These are phyloP conservation scores for Chaenogobius annularis DNA, from an alignment of 2,113 vertebrate genomes.

Conservation along the genomic window DNA sequence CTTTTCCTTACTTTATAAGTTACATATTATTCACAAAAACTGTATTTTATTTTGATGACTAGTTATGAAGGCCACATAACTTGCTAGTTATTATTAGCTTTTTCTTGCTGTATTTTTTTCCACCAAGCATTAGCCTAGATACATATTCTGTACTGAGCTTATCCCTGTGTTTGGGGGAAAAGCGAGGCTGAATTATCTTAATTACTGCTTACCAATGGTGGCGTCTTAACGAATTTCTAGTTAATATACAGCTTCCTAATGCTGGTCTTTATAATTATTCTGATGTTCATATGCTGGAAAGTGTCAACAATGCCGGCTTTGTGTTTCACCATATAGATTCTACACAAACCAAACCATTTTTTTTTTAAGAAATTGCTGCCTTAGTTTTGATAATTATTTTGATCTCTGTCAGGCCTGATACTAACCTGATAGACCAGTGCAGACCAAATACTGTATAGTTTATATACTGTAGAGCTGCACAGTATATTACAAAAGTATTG, in stretches of 20 bases:
- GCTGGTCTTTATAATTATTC: neutral
- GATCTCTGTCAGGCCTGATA: no score
- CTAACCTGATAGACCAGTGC: no score
- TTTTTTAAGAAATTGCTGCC: no score
- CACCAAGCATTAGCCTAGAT: neutral
- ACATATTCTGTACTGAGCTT: neutral
- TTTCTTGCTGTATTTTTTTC: conserved; percentile 3
- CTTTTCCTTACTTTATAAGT: no score
- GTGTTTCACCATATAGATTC: neutral
- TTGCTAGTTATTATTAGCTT: neutral
- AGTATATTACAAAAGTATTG: no score
- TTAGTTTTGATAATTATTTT: no score
- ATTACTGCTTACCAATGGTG: conserved; percentile 5
- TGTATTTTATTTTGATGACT: neutral
- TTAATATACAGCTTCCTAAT: conserved; percentile 1
- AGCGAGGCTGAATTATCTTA: neutral
- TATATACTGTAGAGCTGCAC: no score
- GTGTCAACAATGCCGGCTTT: neutral
- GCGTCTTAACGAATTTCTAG: neutral
- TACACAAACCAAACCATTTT: neutral
- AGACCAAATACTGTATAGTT: no score
- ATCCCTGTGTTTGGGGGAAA: neutral
- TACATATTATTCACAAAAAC: neutral
- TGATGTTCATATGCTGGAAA: neutral
- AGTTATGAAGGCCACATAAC: neutral